Evolutionary conservation across 2,888 invertebrate species (phyloP).

Genomic region (Andricus curvator): DNA sequence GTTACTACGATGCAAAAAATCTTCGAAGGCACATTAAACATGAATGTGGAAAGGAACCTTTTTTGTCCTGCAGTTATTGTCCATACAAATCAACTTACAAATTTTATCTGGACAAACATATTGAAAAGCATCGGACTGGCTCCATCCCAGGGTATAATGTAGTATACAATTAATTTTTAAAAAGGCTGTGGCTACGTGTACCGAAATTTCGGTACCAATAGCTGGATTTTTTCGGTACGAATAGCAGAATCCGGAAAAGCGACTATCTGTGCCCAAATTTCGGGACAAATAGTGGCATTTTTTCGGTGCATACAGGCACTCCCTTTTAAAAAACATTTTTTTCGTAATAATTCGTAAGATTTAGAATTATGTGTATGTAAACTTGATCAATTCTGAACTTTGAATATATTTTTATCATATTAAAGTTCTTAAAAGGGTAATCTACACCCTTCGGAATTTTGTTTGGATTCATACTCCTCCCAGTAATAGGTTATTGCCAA

Average conservation of each 20-base stretch:
- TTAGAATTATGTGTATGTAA: not conserved
- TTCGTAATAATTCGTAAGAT: not conserved
- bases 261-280: too few relatives aligned
- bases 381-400: too few relatives aligned
- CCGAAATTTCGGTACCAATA: too few relatives aligned
- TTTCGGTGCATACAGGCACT: too few relatives aligned
- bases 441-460: too few relatives aligned
- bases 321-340: not conserved
- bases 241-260: too few relatives aligned
- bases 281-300: too few relatives aligned
- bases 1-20: constrained; percentile 80
- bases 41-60: constrained; percentile 79
- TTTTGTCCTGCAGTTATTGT: constrained; percentile 74
- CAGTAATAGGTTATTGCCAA: too few relatives aligned
- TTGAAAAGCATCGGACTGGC: constrained; percentile 48
- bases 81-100: constrained; percentile 78
- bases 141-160: not conserved
- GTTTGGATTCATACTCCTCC: too few relatives aligned
- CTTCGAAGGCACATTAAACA: constrained; percentile 79
- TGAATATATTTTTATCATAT: too few relatives aligned
- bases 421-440: too few relatives aligned
- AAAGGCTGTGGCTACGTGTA: not conserved
- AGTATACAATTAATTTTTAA: not conserved
- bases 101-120: constrained; percentile 73
- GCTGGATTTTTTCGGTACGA: too few relatives aligned